Percentiles rank a stretch among this genome's conserved stretches.
These are phyloP conservation scores for Caenorhabditis angaria DNA, from an alignment of 2,888 invertebrate genomes.

Conservation along the genomic window DNA sequence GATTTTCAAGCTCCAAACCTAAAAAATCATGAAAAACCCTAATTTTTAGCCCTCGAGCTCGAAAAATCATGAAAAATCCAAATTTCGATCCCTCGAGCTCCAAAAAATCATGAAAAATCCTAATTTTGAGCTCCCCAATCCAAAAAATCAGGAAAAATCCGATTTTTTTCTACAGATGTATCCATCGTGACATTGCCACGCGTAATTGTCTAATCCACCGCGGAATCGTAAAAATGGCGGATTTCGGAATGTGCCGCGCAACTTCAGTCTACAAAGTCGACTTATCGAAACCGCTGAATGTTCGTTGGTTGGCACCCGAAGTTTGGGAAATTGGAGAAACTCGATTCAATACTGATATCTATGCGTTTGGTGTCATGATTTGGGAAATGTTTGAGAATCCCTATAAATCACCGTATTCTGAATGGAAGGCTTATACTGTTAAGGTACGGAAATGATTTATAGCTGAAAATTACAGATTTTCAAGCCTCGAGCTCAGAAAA, in stretches of 20 bases:
- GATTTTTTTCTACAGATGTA: no score
- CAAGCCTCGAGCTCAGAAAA: no score
- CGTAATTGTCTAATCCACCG: constrained; percentile 62
- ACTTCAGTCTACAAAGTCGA: constrained; percentile 56
- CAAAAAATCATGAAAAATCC: no score
- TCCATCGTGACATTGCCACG: constrained; percentile 65
- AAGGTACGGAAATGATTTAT: constrained; percentile 49
- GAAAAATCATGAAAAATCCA: no score
- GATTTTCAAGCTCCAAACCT: no score
- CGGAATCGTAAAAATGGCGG: constrained; percentile 59
- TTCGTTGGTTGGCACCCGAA: constrained; percentile 66
- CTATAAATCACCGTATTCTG: constrained; percentile 58
- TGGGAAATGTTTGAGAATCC: constrained; percentile 65
- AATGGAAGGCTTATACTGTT: constrained; percentile 58
- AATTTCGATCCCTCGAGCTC: no score
- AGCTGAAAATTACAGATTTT: no score
- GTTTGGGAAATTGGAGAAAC: constrained; percentile 66
- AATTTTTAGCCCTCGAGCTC: no score
- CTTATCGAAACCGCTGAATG: constrained; percentile 60
- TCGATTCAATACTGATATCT: constrained; percentile 61
- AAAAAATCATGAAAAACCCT: no score
- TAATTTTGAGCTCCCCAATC: no score
- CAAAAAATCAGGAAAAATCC: no score
- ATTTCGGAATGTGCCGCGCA: constrained; percentile 64
- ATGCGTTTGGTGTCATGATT: constrained; percentile 62